Evolutionary conservation across 1,140 invertebrate genomes (phyloP).

Genomic region (Bacillus rossius): DNA sequence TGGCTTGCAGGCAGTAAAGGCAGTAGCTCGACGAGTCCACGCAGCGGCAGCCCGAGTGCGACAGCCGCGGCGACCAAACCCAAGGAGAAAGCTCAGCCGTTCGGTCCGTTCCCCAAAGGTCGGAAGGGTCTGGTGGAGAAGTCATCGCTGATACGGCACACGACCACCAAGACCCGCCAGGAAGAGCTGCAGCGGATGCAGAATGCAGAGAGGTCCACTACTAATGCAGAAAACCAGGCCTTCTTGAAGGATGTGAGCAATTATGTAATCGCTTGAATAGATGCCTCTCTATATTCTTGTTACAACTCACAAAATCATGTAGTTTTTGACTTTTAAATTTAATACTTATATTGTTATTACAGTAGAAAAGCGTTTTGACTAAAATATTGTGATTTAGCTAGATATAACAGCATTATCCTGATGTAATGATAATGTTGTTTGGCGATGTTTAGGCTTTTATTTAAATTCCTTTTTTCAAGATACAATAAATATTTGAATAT

Average conservation of each 20-base stretch:
- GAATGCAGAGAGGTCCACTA: slow-evolving; percentile 60
- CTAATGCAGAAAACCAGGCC: slow-evolving; percentile 80
- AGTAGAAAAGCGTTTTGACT: too few species aligned
- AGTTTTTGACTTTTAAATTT: neutral
- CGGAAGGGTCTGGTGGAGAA: slow-evolving; percentile 82
- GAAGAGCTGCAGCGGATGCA: slow-evolving; percentile 60
- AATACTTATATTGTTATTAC: too few species aligned
- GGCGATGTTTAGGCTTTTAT: too few species aligned
- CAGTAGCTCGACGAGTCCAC: slow-evolving; percentile 26
- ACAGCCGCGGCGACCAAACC: slow-evolving; percentile 31
- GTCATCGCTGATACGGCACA: slow-evolving; percentile 85
- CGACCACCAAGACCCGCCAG: slow-evolving; percentile 41
- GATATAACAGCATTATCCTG: too few species aligned
- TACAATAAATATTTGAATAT: too few species aligned
- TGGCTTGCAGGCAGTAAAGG: slow-evolving; percentile 43
- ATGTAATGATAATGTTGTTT: too few species aligned
- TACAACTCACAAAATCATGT: neutral
- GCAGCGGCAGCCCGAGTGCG: slow-evolving; percentile 11
- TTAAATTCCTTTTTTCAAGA: too few species aligned
- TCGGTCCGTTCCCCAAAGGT: slow-evolving; percentile 72
- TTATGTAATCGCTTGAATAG: neutral
- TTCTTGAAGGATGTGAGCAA: slow-evolving; percentile 71
- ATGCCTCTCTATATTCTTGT: neutral
- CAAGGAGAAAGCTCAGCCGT: slow-evolving; percentile 56
- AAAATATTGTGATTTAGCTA: too few species aligned